Base-by-base conservation (phyloP, 1,140 invertebrate genomes). In the Drosophila prosaltans region DNA sequence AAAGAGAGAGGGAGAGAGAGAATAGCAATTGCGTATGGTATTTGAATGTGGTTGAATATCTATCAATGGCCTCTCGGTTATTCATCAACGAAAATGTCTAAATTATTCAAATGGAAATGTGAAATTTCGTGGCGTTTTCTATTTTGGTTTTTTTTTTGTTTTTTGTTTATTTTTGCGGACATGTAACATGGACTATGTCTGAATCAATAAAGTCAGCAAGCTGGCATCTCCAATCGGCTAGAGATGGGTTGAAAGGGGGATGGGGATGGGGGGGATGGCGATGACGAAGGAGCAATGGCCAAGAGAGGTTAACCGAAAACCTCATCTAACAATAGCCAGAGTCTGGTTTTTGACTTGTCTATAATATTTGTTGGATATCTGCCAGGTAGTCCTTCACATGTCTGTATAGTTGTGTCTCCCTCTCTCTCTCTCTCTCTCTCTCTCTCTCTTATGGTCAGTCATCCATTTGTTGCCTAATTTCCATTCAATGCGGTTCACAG, bases 91-190 rank as follows among this genome's bases (percentile, higher is more conserved):
- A 80, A 88, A 88, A 88, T 88, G 84, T 88, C 84, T 84, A 88
- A 88, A 88, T 88, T 88, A 88, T 88, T 88, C 84, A 88, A 88
- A 88, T 88, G 85, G 84, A 89, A 89, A 80, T 78, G 83, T 88
- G 73, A 88, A 88, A 78, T 82, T 74, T 89, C 70, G 69, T 58
- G 51, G 45, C 66, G 71, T 80, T 76, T 36, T 36, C 32, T 36
- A 1, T 36, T 36, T 36, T 36, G 32, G 3, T 36, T 36, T 36
- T 36, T 36, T 36, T 70, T 60, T 64, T 83, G 78, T 65, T 75
- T 58, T 67, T 69, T 62, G 45, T 63, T 69, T 68, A 32, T 67
- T 67, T 69, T 65, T 69, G 61, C 40, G 79, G 83, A 86, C 82
- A 81, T 74, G 32, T 36, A 36, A 36, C 32, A 7, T 36, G 32